Evolutionary conservation across 2,797 vertebrate species (phyloP), one percentile per base, ranked within the genome.

Genomic region (Sebastes taczanowskii): DNA sequence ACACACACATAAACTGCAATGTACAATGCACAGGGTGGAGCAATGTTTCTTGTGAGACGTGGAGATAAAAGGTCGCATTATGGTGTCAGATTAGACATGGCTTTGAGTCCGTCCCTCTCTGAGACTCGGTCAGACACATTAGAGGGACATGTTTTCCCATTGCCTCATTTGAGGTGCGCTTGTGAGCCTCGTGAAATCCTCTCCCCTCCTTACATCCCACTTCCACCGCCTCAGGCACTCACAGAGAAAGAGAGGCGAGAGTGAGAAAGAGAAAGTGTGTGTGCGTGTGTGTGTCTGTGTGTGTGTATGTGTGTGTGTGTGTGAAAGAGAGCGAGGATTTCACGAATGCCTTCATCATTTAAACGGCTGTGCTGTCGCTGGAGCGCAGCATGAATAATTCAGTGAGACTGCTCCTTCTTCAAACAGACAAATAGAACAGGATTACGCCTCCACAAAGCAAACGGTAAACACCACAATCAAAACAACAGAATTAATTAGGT

Each of bases 401-500:
- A 96, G 93, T 59, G 93, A 91, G 92, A 91, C 88, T 89, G 93
- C 93, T 95, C 91, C 94, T 95, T 95, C 93, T 95, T 96, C 96
- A 96, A 96, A 96, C 95, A 96, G 95, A 96, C 95, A 96, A 96
- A 96, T 94, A 95, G 93, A 95, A 95, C 93, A 93, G 95, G 95
- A 96, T 96, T 95, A 95, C 92, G 93, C 94, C 93, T 95, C 91
- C 94, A 92, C 94, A 94, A 94, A 95, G 95, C 95, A 95, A 96
- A 96, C 89, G 94, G 95, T 95, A 96, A 96, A 96, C 95, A 96
- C 92, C 91, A 91, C 96, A 96, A 96, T 96, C 95, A 96, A 96
- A 96, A 96, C 95, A 96, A 96, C 95, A 86, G 94, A 95, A 96
- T 96, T 96, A 96, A 96, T 96, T 93, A 95, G 95, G 94, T 96